Evolutionary conservation across 37 sponge, comb jelly and placozoan species (phyloP).

Genomic region (Haliclona indistincta): DNA sequence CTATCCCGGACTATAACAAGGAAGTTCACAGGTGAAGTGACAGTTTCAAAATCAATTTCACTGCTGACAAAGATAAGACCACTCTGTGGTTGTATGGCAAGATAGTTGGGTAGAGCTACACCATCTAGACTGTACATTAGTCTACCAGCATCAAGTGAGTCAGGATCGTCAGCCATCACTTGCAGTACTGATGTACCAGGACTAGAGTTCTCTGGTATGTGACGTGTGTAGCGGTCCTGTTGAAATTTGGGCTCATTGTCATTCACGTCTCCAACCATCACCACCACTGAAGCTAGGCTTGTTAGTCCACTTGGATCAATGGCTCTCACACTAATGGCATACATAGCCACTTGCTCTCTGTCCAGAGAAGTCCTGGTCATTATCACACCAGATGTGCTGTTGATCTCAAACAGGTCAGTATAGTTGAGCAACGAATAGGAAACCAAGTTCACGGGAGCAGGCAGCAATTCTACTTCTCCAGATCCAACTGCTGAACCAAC

Average conservation of each 20-base stretch:
- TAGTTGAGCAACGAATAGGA: slow-evolving; percentile 23
- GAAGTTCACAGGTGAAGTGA: not conserved
- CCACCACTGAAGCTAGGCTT: slow-evolving; percentile 1
- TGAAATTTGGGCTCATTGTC: slow-evolving; percentile 41
- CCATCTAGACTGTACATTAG: slow-evolving; percentile 9
- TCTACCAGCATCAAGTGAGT: slow-evolving; percentile 34
- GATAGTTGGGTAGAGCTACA: not conserved
- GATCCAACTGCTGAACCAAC: not conserved
- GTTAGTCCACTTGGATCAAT: not conserved
- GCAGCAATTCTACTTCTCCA: not conserved
- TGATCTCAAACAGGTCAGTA: slow-evolving; percentile 11
- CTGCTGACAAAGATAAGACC: slow-evolving; percentile 29
- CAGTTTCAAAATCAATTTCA: slow-evolving; percentile 44
- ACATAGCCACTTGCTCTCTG: not conserved
- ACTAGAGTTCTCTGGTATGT: slow-evolving; percentile 23
- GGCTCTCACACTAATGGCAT: slow-evolving; percentile 7
- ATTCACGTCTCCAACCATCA: slow-evolving; percentile 46
- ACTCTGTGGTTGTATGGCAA: slow-evolving; percentile 17
- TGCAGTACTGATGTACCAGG: slow-evolving; percentile 16
- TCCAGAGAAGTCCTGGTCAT: not conserved
- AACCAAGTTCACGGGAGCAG: not conserved
- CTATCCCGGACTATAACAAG: slow-evolving; percentile 15
- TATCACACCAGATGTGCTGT: not conserved
- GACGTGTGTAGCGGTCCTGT: slow-evolving; percentile 6
- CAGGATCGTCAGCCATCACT: slow-evolving; percentile 31